These are phyloP conservation scores for Micromesistius poutassou DNA, from an alignment of 2,797 vertebrate genomes.

Conservation along the genomic window DNA sequence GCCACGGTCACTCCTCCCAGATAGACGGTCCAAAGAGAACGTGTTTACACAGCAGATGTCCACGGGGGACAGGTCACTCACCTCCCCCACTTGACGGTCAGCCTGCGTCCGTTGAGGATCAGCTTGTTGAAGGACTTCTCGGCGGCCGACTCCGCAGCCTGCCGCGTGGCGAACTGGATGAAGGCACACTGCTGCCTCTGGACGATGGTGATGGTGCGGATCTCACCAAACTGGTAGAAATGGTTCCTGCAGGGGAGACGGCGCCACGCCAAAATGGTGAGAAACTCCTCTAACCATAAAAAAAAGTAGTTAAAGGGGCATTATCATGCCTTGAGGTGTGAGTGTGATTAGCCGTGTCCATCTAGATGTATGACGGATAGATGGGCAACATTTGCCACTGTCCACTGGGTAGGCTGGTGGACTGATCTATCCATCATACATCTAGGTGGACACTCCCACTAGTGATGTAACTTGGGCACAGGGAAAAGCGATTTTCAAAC, in stretches of 20 bases:
- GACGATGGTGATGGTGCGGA: constrained; percentile 92
- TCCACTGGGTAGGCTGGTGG: too few relatives aligned
- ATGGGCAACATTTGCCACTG: too few relatives aligned
- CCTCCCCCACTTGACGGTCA: constrained; percentile 99
- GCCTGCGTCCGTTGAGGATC: constrained; percentile 91
- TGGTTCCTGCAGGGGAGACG: constrained; percentile 84
- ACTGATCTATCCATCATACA: too few relatives aligned
- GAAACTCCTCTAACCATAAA: background rate
- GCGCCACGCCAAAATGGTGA: background rate
- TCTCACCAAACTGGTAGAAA: constrained; percentile 98
- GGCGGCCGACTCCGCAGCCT: constrained; percentile 89
- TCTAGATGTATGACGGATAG: too few relatives aligned
- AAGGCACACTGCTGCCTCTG: constrained; percentile 98
- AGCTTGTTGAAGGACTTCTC: constrained; percentile 99
- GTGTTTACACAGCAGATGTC: background rate
- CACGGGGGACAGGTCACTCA: constrained; percentile 51
- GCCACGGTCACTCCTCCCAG: background rate
- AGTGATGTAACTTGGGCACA: too few relatives aligned
- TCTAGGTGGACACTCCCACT: too few relatives aligned
- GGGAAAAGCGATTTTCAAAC: too few relatives aligned
- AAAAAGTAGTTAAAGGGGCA: too few relatives aligned
- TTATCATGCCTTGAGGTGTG: too few relatives aligned
- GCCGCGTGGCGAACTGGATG: constrained; percentile 94
- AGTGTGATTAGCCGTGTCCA: too few relatives aligned
- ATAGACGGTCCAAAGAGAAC: background rate